These are phyloP conservation scores for Lacerta bilineata DNA, from an alignment of 2,797 vertebrate genomes.

Conservation along the genomic window DNA sequence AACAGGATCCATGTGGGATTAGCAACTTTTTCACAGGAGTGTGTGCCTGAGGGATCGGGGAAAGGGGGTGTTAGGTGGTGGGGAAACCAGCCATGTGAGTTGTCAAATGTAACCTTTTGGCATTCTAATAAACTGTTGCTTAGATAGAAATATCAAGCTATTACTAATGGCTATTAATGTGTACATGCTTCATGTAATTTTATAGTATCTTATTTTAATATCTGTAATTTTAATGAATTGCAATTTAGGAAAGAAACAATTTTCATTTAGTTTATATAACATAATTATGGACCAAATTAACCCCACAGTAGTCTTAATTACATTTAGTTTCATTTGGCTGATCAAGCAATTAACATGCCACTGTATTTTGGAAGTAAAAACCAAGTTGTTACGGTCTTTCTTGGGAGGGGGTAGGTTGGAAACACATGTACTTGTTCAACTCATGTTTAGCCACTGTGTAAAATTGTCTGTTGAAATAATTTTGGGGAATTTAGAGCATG, in stretches of 20 bases:
- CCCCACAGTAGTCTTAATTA: conserved; percentile 98
- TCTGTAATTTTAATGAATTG: conserved; percentile 98
- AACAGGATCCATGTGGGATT: conserved; percentile 47
- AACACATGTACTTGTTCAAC: conserved; percentile 78
- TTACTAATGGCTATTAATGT: conserved; percentile 91
- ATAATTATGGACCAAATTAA: conserved; percentile 99
- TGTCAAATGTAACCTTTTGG: conserved; percentile 87
- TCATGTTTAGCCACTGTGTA: conserved; percentile 71
- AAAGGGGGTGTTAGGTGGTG: conserved; percentile 61
- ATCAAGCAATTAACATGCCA: conserved; percentile 90
- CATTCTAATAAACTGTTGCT: conserved; percentile 86
- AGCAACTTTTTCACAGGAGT: conserved; percentile 72
- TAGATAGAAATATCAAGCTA: conserved; percentile 89
- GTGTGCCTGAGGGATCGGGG: conserved; percentile 4
- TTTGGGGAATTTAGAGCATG: conserved; percentile 57
- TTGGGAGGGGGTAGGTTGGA: conserved; percentile 67
- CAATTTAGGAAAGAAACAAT: conserved; percentile 97
- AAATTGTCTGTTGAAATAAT: conserved; percentile 73
- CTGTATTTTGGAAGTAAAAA: conserved; percentile 87
- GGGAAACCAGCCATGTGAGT: conserved; percentile 84
- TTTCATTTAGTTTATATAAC: conserved; percentile 97
- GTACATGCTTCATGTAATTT: conserved; percentile 96
- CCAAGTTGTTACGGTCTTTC: conserved; percentile 81
- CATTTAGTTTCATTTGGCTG: conserved; percentile 96
- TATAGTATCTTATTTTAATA: conserved; percentile 95